phyloP scores from a whole-genome alignment of 1,140 invertebrate genomes.

The Drosophila ficusphila region DNA sequence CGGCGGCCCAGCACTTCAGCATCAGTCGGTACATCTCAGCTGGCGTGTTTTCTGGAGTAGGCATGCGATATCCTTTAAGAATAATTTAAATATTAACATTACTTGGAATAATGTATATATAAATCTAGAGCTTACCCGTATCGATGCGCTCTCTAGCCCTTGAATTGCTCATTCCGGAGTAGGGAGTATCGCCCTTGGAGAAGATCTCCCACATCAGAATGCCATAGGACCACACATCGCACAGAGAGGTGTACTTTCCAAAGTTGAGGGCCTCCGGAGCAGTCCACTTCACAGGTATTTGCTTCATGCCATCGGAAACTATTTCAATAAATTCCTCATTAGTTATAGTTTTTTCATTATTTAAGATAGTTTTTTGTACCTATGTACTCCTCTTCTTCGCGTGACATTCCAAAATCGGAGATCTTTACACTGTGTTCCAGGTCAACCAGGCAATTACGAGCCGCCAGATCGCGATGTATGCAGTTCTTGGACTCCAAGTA shows the following conservation, averaged over 20 bases:
- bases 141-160: conserved; percentile 97
- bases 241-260: conserved; percentile 97
- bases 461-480: conserved; percentile 98
- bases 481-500: conserved; percentile 98
- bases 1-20: conserved; percentile 96
- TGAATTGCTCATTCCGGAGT: conserved; percentile 96
- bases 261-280: conserved; percentile 98
- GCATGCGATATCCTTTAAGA: conserved; percentile 96
- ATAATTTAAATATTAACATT: too few relatives aligned
- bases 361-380: conserved; percentile 30
- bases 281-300: conserved; percentile 99
- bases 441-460: conserved; percentile 93
- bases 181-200: conserved; percentile 96
- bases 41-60: conserved; percentile 93
- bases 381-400: conserved; percentile 98
- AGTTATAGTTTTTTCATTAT: neutral
- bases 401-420: conserved; percentile 98
- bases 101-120: too few relatives aligned
- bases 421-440: conserved; percentile 96
- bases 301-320: conserved; percentile 98
- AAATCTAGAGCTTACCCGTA: too few relatives aligned
- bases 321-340: neutral
- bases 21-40: conserved; percentile 96
- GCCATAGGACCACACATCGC: conserved; percentile 99
- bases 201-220: conserved; percentile 99